Conservation (phyloP, 1,140 invertebrate species). For the Camponotus pennsylvanicus region DNA sequence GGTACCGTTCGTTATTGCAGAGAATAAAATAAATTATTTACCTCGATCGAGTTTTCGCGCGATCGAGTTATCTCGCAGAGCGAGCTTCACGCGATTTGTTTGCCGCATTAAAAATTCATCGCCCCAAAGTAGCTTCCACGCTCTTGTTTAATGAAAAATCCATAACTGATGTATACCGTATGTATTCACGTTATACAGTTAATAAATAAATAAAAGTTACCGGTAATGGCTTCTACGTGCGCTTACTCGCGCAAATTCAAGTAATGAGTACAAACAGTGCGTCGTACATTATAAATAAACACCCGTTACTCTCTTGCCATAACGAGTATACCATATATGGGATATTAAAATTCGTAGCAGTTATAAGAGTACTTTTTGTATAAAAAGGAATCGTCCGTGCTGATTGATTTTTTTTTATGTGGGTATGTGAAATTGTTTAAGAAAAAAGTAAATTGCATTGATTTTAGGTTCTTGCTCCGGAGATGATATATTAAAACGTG, state of each 20-base stretch:
- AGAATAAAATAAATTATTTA: constrained; percentile 29
- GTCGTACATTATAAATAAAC: constrained; percentile 59
- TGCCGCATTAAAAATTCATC: constrained; percentile 24
- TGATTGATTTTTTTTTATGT: neutral
- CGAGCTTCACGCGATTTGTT: constrained; percentile 28
- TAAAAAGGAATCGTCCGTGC: neutral
- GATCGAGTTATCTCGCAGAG: neutral
- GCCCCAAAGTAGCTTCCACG: neutral
- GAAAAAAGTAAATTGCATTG: neutral
- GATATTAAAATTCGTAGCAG: neutral
- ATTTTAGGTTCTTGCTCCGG: neutral
- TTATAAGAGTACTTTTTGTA: neutral
- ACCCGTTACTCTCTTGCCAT: constrained; percentile 32
- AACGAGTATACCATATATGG: constrained; percentile 27
- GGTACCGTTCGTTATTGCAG: neutral
- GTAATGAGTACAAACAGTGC: constrained; percentile 46
- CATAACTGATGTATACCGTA: neutral
- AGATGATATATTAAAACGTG: neutral
- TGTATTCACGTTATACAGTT: constrained; percentile 29
- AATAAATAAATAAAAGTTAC: constrained; percentile 50
- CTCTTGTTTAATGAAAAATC: neutral
- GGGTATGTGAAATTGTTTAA: neutral
- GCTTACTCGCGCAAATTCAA: constrained; percentile 59
- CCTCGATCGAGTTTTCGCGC: neutral
- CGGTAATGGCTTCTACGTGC: constrained; percentile 44